phyloP scores from a whole-genome alignment of 2,113 vertebrate species.

The Pterophyllum scalare region DNA sequence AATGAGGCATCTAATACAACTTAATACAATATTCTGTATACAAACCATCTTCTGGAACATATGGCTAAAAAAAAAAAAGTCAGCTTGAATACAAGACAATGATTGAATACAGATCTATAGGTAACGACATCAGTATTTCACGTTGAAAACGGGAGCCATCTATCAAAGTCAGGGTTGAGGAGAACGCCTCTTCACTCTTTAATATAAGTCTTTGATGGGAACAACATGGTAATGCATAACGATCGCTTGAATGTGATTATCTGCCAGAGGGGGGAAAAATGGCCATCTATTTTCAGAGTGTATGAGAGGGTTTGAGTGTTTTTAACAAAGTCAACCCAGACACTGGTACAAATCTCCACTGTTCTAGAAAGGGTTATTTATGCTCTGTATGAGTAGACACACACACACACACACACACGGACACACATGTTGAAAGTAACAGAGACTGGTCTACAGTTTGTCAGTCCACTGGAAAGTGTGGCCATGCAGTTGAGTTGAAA shows the following conservation, averaged over 20 bases:
- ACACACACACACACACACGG: neutral
- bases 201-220: conserved; percentile 62
- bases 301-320: conserved; percentile 51
- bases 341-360: conserved; percentile 47
- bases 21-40: conserved; percentile 51
- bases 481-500: neutral
- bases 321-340: conserved; percentile 53
- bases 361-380: conserved; percentile 28
- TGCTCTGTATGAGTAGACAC: neutral
- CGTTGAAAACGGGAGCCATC: conserved; percentile 53
- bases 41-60: conserved; percentile 37
- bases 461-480: conserved; percentile 15
- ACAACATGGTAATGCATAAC: conserved; percentile 67
- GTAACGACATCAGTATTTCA: conserved; percentile 67
- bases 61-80: conserved; percentile 16
- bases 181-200: conserved; percentile 65
- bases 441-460: neutral
- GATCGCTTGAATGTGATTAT: conserved; percentile 64
- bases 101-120: conserved; percentile 64
- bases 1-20: conserved; percentile 51
- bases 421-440: neutral
- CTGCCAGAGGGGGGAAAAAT: conserved; percentile 14
- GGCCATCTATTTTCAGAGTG: conserved; percentile 57
- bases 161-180: conserved; percentile 69
- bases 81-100: conserved; percentile 49